phyloP scores from a whole-genome alignment of 2,797 vertebrate species.

The Pristis pectinata region DNA sequence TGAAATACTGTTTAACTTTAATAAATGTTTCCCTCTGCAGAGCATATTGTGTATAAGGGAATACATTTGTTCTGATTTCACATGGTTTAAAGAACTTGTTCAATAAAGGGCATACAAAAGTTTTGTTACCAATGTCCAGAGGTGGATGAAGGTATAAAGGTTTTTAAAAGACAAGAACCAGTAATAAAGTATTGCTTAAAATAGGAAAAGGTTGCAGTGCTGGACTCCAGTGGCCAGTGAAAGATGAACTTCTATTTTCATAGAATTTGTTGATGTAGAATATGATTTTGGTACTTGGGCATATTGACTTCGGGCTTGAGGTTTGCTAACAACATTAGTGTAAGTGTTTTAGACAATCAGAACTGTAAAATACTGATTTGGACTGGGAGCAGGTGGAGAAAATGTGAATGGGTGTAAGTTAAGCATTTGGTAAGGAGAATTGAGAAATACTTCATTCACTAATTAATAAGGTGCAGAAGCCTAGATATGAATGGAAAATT shows the following conservation, averaged over 20 bases:
- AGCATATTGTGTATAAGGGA: neutral
- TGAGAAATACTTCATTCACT: neutral
- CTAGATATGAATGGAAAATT: neutral
- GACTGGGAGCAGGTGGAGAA: neutral
- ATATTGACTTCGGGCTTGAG: neutral
- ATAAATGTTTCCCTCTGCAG: neutral
- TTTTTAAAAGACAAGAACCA: neutral
- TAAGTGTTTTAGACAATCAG: neutral
- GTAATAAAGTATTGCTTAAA: neutral
- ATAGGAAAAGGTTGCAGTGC: neutral
- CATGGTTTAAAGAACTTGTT: neutral
- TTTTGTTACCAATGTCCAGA: neutral
- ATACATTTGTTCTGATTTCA: neutral
- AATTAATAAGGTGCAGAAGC: neutral
- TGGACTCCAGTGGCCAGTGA: neutral
- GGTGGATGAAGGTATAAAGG: neutral
- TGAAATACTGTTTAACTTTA: neutral
- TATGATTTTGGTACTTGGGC: neutral
- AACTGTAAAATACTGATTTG: neutral
- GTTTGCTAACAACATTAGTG: neutral
- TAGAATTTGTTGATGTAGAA: neutral
- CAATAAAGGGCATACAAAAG: neutral
- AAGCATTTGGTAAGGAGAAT: neutral
- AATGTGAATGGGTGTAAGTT: neutral
- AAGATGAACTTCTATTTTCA: neutral